These are phyloP conservation scores for Euborellia annulipes DNA, from an alignment of 1,140 invertebrate species.

Conservation along the genomic window DNA sequence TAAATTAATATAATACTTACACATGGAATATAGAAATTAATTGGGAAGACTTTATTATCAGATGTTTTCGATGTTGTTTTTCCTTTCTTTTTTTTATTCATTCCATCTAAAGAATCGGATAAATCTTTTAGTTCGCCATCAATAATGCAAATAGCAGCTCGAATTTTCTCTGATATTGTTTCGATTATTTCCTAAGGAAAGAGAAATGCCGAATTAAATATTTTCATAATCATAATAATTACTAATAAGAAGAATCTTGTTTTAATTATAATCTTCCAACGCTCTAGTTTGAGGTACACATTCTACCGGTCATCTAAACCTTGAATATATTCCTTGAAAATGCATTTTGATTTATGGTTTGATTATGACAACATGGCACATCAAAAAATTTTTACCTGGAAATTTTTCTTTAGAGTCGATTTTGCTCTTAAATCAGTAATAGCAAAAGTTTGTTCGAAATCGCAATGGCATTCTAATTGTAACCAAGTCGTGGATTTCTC, in stretches of 20 bases:
- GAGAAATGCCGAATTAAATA: no score
- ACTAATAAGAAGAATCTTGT: no score
- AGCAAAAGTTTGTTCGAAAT: conserved; percentile 47
- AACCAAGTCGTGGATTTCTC: conserved; percentile 45
- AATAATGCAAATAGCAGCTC: conserved; percentile 40
- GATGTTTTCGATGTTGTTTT: conserved; percentile 21
- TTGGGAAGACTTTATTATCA: conserved; percentile 22
- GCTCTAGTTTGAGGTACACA: no score
- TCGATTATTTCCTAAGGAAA: conserved; percentile 38
- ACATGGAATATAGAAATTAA: conserved; percentile 43
- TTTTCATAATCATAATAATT: no score
- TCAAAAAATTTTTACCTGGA: no score
- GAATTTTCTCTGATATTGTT: conserved; percentile 35
- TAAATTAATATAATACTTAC: conserved; percentile 32
- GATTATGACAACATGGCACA: no score
- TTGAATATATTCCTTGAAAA: no score
- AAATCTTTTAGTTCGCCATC: conserved; percentile 39
- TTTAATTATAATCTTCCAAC: no score
- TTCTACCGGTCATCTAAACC: no score
- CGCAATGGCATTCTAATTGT: conserved; percentile 47
- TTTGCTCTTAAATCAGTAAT: conserved; percentile 37
- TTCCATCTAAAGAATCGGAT: conserved; percentile 34
- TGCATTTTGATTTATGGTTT: no score
- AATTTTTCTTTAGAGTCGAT: conserved; percentile 42
- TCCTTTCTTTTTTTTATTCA: conserved; percentile 36